Base-by-base conservation (phyloP, 2,797 vertebrate genomes). In the Neoniphon sammara region DNA sequence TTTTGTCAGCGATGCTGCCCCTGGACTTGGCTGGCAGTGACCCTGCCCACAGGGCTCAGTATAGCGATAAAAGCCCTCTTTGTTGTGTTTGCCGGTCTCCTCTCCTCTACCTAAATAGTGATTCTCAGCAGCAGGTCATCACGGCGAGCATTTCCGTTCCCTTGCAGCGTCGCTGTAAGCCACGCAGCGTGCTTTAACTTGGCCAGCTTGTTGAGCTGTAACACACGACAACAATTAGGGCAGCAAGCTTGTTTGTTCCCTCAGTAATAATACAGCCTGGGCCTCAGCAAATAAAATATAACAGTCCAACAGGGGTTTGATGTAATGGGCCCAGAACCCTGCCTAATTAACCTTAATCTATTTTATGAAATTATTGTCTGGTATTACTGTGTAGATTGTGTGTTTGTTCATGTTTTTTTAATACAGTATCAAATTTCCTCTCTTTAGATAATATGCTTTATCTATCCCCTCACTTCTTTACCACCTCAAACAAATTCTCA, bases 111-210 rank as follows among this genome's bases (percentile, higher is more conserved):
- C 17, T 69, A 53, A 56, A 60, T 21, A 23, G 67, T 4, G 53
- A 71, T 42, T 36, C 49, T 72, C 49, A 55, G 75, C 75, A 73
- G 73, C 66, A 55, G 75, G 62, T 78, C 77, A 58, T 77, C 55
- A 39, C 53, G 67, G 31, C 23, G 36, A 68, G 47, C 59, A 59
- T 20, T 0, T 1, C 42, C 57, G 57, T 57, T 72, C 44, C n/a
- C 18, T 36, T n/a, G 4, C 17, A 57, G 55, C 4, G 55, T 27
- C 6, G 27, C 27, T 36, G 15, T 57, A 34, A 55, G 61, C 14
- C 30, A 15, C 27, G 12, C 18, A 55, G 44, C 44, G 6, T 25
- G 30, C 18, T 50, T n/a, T 64, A 23, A 23, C 34, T 10, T 2
- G 14, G 60, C 27, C 60, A 8, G 9, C 52, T 12, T 5, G 25